phyloP scores from a whole-genome alignment of 2,797 vertebrate species.

The Alcedo atthis region DNA sequence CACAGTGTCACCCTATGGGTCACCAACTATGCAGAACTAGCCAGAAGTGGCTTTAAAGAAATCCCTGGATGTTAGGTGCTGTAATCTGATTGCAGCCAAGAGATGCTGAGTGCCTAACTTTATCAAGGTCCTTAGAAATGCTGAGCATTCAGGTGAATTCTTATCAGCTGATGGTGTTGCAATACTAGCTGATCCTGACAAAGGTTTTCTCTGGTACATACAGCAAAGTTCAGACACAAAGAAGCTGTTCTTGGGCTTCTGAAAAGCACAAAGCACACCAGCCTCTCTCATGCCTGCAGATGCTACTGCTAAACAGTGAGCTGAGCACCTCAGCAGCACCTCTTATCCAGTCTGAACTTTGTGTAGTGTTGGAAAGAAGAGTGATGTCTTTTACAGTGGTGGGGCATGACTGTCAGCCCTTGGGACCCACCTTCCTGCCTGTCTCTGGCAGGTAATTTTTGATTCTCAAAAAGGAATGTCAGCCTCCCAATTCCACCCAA shows the following conservation, averaged over 20 bases:
- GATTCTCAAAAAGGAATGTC: neutral
- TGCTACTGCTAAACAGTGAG: neutral
- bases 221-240: neutral
- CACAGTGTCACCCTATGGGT: accelerated
- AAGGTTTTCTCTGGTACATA: neutral
- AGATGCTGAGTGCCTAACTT: neutral
- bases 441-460: neutral
- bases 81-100: neutral
- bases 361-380: neutral
- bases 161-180: neutral
- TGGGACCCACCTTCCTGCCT: neutral
- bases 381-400: neutral
- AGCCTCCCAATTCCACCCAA: slow-evolving; percentile 25
- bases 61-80: neutral
- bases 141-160: neutral
- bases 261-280: neutral
- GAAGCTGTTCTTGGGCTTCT: neutral
- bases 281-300: neutral
- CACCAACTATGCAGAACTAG: neutral
- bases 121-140: neutral
- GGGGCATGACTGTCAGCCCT: neutral
- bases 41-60: neutral
- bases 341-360: neutral
- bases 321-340: neutral
- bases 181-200: neutral